phyloP scores from a whole-genome alignment of 2,113 vertebrate species.

The Catharus bicknelli region DNA sequence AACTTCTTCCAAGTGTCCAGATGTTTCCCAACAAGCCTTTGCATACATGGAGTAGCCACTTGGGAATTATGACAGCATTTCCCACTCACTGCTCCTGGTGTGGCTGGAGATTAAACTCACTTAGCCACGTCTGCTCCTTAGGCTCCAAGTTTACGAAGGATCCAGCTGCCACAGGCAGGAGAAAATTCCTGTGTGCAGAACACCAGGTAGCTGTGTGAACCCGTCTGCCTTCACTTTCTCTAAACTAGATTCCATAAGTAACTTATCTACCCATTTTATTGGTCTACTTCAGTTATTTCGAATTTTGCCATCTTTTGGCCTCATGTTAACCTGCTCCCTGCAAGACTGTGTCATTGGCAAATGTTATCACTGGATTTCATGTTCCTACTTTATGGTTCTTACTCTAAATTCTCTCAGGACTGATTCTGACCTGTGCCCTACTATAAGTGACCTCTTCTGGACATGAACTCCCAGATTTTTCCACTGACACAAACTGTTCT shows the following conservation, averaged over 20 bases:
- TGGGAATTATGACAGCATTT: background rate
- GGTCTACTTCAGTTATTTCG: background rate
- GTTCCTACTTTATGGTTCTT: background rate
- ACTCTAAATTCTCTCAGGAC: background rate
- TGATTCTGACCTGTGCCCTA: background rate
- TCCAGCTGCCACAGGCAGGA: background rate
- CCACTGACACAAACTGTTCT: background rate
- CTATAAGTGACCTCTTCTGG: background rate
- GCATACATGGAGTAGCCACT: background rate
- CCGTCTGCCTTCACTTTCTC: background rate
- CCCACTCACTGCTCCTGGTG: background rate
- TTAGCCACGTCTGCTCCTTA: background rate
- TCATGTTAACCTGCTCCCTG: background rate
- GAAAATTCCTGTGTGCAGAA: background rate
- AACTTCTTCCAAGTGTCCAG: slow-evolving; percentile 33
- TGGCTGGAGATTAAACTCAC: background rate
- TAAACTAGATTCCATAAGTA: background rate
- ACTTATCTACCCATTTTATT: background rate
- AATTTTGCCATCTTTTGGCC: background rate
- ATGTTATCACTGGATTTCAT: background rate
- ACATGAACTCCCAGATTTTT: background rate
- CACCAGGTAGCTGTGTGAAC: background rate
- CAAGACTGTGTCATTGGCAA: background rate
- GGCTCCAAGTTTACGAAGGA: background rate
- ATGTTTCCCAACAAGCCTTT: background rate